Evolutionary conservation across 1,140 invertebrate species (phyloP).

Genomic region (Saxidomus purpurata): DNA sequence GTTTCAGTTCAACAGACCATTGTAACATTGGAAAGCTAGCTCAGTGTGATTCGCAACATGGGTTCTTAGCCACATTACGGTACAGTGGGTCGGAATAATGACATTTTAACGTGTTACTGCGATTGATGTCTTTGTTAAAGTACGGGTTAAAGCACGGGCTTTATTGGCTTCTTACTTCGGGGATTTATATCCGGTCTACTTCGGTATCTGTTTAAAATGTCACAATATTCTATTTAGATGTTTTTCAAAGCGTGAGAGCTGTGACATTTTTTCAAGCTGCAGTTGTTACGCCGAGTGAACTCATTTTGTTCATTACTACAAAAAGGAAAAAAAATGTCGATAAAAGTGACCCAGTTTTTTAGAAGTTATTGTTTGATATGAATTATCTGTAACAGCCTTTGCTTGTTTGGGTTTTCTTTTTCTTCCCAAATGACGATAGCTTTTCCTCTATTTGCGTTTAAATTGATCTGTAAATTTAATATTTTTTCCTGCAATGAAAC

Average conservation of each 20-base stretch:
- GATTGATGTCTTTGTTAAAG: slow-evolving; percentile 50
- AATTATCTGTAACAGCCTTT: no score
- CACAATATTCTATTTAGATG: background rate
- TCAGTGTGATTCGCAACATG: slow-evolving; percentile 15
- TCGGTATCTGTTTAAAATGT: background rate
- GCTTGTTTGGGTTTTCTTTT: no score
- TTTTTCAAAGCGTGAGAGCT: background rate
- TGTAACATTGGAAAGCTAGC: background rate
- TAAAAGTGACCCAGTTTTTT: no score
- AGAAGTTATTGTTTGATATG: no score
- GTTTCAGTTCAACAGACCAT: slow-evolving; percentile 28
- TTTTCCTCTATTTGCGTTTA: no score
- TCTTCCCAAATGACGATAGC: no score
- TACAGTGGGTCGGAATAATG: slow-evolving; percentile 30
- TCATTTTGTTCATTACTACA: no score
- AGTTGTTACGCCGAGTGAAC: no score
- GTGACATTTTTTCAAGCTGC: no score
- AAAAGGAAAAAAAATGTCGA: no score
- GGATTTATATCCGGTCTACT: background rate
- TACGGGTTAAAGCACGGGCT: background rate
- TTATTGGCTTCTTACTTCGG: slow-evolving; percentile 17
- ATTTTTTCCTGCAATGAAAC: no score
- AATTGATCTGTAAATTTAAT: no score
- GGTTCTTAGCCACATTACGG: slow-evolving; percentile 8
- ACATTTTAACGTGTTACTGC: slow-evolving; percentile 29